Base-by-base conservation (phyloP, 2,113 vertebrate species). In the Cyanoderma ruficeps region DNA sequence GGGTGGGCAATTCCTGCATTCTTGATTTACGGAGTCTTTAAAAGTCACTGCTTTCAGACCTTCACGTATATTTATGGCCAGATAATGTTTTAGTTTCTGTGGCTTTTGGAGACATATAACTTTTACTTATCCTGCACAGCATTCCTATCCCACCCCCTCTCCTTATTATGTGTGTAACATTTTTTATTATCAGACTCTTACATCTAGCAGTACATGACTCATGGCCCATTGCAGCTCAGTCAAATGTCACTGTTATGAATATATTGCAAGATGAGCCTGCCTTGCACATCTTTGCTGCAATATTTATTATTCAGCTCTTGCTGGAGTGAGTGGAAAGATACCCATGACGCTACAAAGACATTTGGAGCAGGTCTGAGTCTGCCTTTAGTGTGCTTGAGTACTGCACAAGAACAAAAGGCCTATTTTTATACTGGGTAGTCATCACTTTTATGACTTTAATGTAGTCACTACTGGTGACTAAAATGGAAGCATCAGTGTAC, bases 221-320 rank as follows among this genome's bases (percentile, higher is more conserved):
- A 79, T 56, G 49, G 78, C 61, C 87, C 37, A 41, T 49, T 89
- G 41, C 85, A 90, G 39, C 49, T 76, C 47, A 56, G 67, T 82
- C 79, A 85, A 93, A 94, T 79, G 90, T 79, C 78, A 89, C 31
- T 46, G 35, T 77, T 91, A 65, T n/a, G 89, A 95, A 87, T 78
- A 82, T 64, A 89, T 50, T 87, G 69, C 65, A 78, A 33, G 77
- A 27, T 63, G 17, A 90, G 41, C 39, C 49, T 78, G 35, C 65
- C 78, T 91, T 79, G 49, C 35, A 50, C 49, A 20, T 87, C 57
- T 82, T 68, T 68, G 69, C 30, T 81, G 42, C 56, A 56, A 7
- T 91, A 67, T 87, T 93, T 91, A 81, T 94, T 91, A 68, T 83
- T 87, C 64, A 76, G 20, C 39, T 64, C 56, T 93, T 68, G 11